A percentile compares a stretch with the other conserved stretches of the same genome.
phyloP scores from a whole-genome alignment of 23 tunicate species.

The Trididemnum clinides region DNA sequence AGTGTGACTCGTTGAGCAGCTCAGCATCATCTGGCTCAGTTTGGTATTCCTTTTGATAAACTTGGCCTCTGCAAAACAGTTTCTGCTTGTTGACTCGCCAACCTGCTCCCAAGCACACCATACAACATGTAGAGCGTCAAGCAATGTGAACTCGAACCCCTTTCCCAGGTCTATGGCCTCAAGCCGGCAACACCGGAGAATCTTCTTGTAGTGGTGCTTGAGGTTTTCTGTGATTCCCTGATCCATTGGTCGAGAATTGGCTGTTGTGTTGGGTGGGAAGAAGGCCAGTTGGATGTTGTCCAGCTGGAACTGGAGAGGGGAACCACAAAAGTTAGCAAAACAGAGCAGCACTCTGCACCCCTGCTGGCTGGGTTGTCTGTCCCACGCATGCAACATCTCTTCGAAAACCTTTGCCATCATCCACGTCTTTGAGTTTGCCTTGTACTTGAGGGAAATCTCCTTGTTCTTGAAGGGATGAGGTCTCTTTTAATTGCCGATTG shows the following conservation, averaged over 20 bases:
- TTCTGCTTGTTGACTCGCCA: no score
- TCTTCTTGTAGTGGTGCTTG: constrained; percentile 58
- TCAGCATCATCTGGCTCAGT: no score
- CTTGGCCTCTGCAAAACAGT: no score
- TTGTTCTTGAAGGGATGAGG: constrained; percentile 23
- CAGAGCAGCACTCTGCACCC: constrained; percentile 57
- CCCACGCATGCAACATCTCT: constrained; percentile 46
- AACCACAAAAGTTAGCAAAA: constrained; percentile 20
- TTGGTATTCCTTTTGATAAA: no score
- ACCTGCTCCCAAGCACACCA: no score
- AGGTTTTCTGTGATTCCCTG: constrained; percentile 50
- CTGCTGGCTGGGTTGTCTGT: constrained; percentile 49
- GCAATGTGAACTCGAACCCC: no score
- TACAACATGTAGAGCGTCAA: no score
- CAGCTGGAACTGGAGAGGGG: constrained; percentile 39
- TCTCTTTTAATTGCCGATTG: not conserved
- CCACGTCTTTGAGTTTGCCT: constrained; percentile 38
- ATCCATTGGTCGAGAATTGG: constrained; percentile 29
- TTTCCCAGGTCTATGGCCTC: no score
- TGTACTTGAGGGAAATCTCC: constrained; percentile 10
- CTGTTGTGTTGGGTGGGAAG: constrained; percentile 43
- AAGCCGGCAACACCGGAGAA: constrained; percentile 1
- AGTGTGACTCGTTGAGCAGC: no score
- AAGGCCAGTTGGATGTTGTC: constrained; percentile 46
- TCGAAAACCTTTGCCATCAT: constrained; percentile 40